Percentiles rank a stretch among this genome's conserved stretches.
Conservation (phyloP, 1,140 invertebrate species). For the fruit fly (Drosophila melanogaster) region DNA sequence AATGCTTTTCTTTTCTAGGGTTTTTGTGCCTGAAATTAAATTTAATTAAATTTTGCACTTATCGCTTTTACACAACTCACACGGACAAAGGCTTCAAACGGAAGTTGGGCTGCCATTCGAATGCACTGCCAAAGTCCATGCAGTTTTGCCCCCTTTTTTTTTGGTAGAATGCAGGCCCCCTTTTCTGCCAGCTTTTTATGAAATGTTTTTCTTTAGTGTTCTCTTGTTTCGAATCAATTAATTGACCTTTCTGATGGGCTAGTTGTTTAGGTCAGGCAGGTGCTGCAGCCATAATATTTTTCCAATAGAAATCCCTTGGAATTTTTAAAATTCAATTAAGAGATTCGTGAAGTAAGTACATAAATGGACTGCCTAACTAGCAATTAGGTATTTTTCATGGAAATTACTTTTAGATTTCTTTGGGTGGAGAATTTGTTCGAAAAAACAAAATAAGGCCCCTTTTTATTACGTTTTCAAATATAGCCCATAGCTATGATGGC, state of each 20-base stretch:
- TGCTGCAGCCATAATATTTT: conserved; percentile 9
- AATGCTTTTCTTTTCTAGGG: background rate
- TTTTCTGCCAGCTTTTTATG: conserved; percentile 10
- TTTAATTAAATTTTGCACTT: conserved; percentile 79
- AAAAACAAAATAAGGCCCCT: no score
- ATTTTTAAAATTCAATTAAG: no score
- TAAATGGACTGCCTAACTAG: no score
- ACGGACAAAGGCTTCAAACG: conserved; percentile 1
- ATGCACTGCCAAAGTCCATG: conserved; percentile 4
- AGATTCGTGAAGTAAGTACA: no score
- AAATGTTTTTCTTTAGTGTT: conserved; percentile 22
- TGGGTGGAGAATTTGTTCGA: no score
- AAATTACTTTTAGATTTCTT: no score
- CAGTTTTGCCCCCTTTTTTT: conserved; percentile 4
- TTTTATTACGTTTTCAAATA: no score
- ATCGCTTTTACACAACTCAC: conserved; percentile 48
- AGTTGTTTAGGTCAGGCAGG: conserved; percentile 35
- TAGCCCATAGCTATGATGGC: no score
- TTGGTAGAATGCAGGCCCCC: background rate
- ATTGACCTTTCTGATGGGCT: conserved; percentile 66
- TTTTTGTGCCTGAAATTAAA: conserved; percentile 45
- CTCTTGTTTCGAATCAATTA: conserved; percentile 71
- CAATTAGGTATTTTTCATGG: no score
- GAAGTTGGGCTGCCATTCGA: conserved; percentile 20
- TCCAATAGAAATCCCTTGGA: no score